Percentiles rank a stretch among this genome's conserved stretches.
These are phyloP conservation scores for Esperia sulphurella DNA, from an alignment of 2,888 invertebrate species.

Conservation along the genomic window DNA sequence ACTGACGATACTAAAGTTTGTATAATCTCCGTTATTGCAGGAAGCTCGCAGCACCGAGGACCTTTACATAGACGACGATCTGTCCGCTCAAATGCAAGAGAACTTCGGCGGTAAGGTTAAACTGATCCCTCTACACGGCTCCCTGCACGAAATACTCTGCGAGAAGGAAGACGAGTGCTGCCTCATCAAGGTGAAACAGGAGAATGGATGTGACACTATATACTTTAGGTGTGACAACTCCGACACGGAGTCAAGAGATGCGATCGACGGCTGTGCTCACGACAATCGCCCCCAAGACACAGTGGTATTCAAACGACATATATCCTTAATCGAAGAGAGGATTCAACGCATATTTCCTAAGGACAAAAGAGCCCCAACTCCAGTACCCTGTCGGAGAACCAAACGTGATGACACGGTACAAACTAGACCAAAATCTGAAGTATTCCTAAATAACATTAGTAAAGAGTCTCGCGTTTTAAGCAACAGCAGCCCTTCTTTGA, in stretches of 20 bases:
- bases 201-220: constrained; percentile 66
- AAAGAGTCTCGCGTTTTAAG: constrained; percentile 47
- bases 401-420: constrained; percentile 17
- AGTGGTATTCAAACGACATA: constrained; percentile 64
- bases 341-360: constrained; percentile 57
- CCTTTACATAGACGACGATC: constrained; percentile 76
- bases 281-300: constrained; percentile 44
- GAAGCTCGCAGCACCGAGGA: constrained; percentile 78
- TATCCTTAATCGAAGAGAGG: constrained; percentile 62
- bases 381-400: constrained; percentile 17
- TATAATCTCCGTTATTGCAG: constrained; percentile 42
- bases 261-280: constrained; percentile 41
- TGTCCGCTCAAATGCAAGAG: constrained; percentile 68
- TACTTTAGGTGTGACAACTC: constrained; percentile 66
- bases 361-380: constrained; percentile 38
- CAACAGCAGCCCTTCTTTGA: constrained; percentile 56
- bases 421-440: constrained; percentile 45
- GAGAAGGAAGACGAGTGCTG: constrained; percentile 71
- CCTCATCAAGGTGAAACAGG: constrained; percentile 65
- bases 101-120: constrained; percentile 66
- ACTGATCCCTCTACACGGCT: constrained; percentile 65
- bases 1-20: too few species aligned
- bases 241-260: constrained; percentile 58
- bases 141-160: constrained; percentile 69
- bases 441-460: constrained; percentile 34